Percentiles rank a stretch among this genome's conserved stretches.
phyloP scores from a whole-genome alignment of 2,797 vertebrate species.

The Urophycis tenuis region DNA sequence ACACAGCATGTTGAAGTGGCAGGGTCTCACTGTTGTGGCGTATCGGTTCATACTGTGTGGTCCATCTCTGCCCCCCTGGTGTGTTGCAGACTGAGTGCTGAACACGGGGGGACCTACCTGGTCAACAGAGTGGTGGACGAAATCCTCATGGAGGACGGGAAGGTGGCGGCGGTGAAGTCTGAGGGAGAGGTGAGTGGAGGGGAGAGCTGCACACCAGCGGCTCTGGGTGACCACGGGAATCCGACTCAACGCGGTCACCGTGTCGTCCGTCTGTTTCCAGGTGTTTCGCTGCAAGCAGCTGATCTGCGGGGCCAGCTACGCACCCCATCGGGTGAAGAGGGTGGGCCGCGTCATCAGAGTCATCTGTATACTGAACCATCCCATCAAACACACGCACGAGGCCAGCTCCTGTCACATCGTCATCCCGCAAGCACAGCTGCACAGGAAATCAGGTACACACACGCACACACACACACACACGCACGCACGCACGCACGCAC shows the following conservation, averaged over 20 bases:
- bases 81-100: conserved; percentile 64
- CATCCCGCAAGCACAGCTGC: conserved; percentile 70
- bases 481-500: no score
- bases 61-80: conserved; percentile 8
- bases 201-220: no score
- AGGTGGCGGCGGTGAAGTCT: conserved; percentile 68
- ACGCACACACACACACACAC: not conserved
- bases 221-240: no score
- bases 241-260: no score
- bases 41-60: not conserved
- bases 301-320: conserved; percentile 73
- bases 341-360: conserved; percentile 66
- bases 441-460: conserved; percentile 69
- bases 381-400: conserved; percentile 73
- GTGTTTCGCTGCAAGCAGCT: conserved; percentile 73
- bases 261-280: conserved; percentile 49
- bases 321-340: conserved; percentile 65
- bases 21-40: not conserved
- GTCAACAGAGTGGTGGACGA: conserved; percentile 68
- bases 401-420: conserved; percentile 73
- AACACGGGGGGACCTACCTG: conserved; percentile 66
- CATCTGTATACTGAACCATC: conserved; percentile 74
- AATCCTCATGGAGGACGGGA: conserved; percentile 69
- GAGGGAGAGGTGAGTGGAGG: conserved; percentile 60
- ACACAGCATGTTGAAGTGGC: not conserved